Base-by-base conservation (phyloP, 2,888 invertebrate genomes). In the Hydrotaea diabolus region DNA sequence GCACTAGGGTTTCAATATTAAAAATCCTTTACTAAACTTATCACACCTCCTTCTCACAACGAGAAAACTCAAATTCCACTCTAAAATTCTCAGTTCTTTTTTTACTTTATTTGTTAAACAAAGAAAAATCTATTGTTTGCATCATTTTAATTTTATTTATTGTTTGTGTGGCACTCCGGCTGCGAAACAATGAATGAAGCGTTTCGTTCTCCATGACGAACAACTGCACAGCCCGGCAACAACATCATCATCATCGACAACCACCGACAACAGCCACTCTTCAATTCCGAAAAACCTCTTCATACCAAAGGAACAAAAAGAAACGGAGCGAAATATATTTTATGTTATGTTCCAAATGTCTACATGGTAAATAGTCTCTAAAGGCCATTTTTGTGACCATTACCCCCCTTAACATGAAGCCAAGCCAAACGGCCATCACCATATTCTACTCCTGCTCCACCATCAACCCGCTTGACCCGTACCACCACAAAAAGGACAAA, bases 61-160 rank as follows among this genome's bases (percentile, higher is more conserved):
- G 49, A 72, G 78, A 71, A 66, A 72, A 73, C 19, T n/a, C 21
- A 36, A 31, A 73, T 55, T 80, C 53, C 19, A 62, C 23, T 49
- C 57, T 31, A 79, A 73, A 75, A 73, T 59, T 74, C 53, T 15
- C 62, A 73, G n/a, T n/a, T n/a, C n/a, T n/a, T 39, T 39, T 39
- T 39, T 39, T 39, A 66, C 82, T 31, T 74, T 21, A 43, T 62
- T 57, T 74, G 74, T 46, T 46, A 31, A 36, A 66, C 53, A 77
- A 69, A 23, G 19, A 76, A 78, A 82, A 83, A 80, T 80, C 89
- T 87, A 90, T 90, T 90, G 91, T 92, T 92, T 91, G 92, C 90
- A 92, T 91, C 92, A 91, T 91, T 91, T 92, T 92, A 91, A 91
- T 91, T 91, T 91, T 91, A 91, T 91, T 91, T 92, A 92, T 92